phyloP scores from a whole-genome alignment of 2,888 invertebrate genomes.

The Lithodes maja region DNA sequence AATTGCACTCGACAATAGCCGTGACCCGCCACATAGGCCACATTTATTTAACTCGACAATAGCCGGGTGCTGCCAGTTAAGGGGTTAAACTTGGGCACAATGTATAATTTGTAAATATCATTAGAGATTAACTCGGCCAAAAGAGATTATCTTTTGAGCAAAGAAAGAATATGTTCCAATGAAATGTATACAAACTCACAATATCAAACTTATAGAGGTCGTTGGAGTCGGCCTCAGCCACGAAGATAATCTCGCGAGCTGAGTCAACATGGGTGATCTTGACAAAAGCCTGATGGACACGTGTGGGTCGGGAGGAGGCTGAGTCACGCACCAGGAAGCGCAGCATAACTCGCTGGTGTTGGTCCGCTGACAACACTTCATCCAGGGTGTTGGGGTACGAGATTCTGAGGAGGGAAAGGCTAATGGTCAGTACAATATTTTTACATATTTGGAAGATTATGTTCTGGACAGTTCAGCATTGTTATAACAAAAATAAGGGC shows the following conservation, averaged over 20 bases:
- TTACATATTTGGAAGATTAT: no score
- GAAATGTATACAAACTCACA: constrained; percentile 77
- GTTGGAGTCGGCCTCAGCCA: constrained; percentile 87
- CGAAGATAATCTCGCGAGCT: constrained; percentile 92
- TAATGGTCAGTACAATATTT: no score
- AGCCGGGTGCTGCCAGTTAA: no score
- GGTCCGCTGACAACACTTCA: constrained; percentile 86
- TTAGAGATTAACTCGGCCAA: no score
- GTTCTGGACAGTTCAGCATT: no score
- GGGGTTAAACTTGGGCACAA: no score
- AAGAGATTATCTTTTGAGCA: no score
- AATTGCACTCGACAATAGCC: no score
- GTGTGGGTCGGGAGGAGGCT: constrained; percentile 78
- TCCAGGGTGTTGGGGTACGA: constrained; percentile 83
- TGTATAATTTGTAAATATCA: background rate
- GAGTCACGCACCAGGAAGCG: constrained; percentile 87
- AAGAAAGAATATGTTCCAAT: no score
- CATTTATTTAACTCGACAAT: no score
- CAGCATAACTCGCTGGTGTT: constrained; percentile 89
- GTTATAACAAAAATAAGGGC: no score
- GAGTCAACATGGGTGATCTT: constrained; percentile 82
- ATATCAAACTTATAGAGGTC: constrained; percentile 89
- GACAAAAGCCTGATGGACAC: constrained; percentile 84
- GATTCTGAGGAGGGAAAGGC: constrained; percentile 77
- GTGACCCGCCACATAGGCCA: no score